phyloP scores from a whole-genome alignment of 30 jellyfish, hydroid and myxozoan genomes.

The Turritopsis dohrnii region DNA sequence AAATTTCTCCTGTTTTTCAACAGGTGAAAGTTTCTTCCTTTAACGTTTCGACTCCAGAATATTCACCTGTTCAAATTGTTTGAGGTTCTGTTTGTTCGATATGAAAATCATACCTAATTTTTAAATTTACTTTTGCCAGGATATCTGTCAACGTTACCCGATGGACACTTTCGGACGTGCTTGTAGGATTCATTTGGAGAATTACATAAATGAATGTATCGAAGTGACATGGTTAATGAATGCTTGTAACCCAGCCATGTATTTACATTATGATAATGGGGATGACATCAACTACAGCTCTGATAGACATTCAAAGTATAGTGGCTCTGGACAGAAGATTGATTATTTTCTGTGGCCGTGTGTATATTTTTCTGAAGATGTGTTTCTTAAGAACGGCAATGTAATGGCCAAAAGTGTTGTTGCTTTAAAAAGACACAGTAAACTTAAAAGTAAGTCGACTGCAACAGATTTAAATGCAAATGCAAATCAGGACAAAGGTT shows the following conservation, averaged over 20 bases:
- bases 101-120: neutral
- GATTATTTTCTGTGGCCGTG: constrained; percentile 23
- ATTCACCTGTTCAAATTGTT: too few species aligned
- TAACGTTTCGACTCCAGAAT: too few species aligned
- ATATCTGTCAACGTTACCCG: neutral
- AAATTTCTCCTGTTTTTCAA: too few species aligned
- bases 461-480: neutral
- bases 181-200: neutral
- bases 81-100: neutral
- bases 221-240: constrained; percentile 24
- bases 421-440: neutral
- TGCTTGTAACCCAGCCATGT: constrained; percentile 17
- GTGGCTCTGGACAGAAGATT: constrained; percentile 6
- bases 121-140: constrained; percentile 1
- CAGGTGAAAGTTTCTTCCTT: too few species aligned
- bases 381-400: neutral
- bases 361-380: constrained; percentile 17
- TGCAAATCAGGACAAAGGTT: neutral
- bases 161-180: neutral
- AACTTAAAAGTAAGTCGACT: neutral
- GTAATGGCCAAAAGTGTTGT: constrained; percentile 12
- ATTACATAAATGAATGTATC: constrained; percentile 1
- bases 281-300: constrained; percentile 13
- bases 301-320: constrained; percentile 3
- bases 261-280: neutral